Evolutionary conservation across 1,140 invertebrate genomes (phyloP), one percentile per base, ranked within the genome.

Genomic region (Mamestra configurata): DNA sequence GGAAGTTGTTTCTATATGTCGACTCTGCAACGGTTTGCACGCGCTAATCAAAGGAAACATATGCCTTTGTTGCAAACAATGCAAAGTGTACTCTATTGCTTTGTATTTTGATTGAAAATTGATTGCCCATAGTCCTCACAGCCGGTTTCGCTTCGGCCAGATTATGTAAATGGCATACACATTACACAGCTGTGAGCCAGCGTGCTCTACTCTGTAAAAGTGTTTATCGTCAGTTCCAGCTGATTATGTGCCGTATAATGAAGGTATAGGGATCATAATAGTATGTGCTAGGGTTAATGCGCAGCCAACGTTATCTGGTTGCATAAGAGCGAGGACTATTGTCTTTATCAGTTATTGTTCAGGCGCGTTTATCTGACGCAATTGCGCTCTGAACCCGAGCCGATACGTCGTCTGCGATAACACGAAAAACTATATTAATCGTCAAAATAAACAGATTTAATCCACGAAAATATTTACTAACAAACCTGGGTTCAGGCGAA

Each of bases 261-360:
- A 20, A 6, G 0, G 20, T 18, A 72, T 82, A 86, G 35, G 84
- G 82, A 27, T 46, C 81, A 84, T 46, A 86, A 83, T 90, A 40
- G 81, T 49, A 8, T 77, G 79, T 37, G 11, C 20, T 35, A 22
- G 49, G 8, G 55, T 82, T 84, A 91, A 87, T 89, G 85, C 87
- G 87, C 86, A 89, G 81, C 51, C 70, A 79, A 80, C 75, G 81
- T 88, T 91, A 90, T 91, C 89, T 86, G 72, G 85, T 92, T 92
- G 89, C 92, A 92, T 93, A 91, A 93, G 88, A 86, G 85, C 82
- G 77, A 81, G 84, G 86, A 83, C 85, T 84, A 87, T 89, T 90
- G 88, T 83, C 85, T 80, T 86, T 93, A 93, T 93, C 91, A 92
- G 88, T 89, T 85, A 84, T 84, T 87, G 80, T 83, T 80, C 68